These are phyloP conservation scores for Lithobates sylvaticus DNA, from an alignment of 2,797 vertebrate genomes.

Conservation along the genomic window DNA sequence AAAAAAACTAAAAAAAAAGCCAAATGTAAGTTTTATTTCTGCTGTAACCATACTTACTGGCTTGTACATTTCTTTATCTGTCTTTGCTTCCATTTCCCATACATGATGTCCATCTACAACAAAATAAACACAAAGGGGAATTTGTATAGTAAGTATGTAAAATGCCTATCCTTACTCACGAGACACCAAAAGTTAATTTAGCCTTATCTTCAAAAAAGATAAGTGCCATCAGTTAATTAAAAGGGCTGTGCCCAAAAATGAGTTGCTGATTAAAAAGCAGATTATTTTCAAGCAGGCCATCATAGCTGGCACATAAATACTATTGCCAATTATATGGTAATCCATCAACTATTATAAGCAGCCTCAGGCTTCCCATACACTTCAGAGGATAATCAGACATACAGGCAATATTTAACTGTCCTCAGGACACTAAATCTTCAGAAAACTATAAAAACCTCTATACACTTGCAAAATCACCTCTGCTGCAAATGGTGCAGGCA, in stretches of 20 bases:
- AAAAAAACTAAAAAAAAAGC: background rate
- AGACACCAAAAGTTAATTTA: too few relatives aligned
- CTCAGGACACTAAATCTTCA: too few relatives aligned
- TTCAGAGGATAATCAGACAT: background rate
- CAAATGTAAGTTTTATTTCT: background rate
- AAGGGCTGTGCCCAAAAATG: too few relatives aligned
- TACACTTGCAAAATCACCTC: too few relatives aligned
- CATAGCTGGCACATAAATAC: background rate
- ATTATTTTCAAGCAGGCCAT: background rate
- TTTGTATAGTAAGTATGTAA: background rate
- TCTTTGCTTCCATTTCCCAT: conserved; percentile 97
- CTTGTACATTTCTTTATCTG: conserved; percentile 93
- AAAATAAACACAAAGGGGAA: conserved; percentile 63
- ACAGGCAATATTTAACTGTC: background rate
- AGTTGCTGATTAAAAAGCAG: too few relatives aligned
- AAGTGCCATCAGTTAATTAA: too few relatives aligned
- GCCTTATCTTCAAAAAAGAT: too few relatives aligned
- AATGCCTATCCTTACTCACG: too few relatives aligned
- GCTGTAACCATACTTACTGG: conserved; percentile 83
- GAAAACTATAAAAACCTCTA: too few relatives aligned
- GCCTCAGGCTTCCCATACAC: background rate
- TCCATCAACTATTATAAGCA: background rate
- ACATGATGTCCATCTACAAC: conserved; percentile 94
- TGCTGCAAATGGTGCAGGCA: too few relatives aligned
- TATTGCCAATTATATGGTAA: background rate